Evolutionary conservation across 2,113 vertebrate species (phyloP), one percentile per base, ranked within the genome.

Genomic region (Chaetops frenatus): DNA sequence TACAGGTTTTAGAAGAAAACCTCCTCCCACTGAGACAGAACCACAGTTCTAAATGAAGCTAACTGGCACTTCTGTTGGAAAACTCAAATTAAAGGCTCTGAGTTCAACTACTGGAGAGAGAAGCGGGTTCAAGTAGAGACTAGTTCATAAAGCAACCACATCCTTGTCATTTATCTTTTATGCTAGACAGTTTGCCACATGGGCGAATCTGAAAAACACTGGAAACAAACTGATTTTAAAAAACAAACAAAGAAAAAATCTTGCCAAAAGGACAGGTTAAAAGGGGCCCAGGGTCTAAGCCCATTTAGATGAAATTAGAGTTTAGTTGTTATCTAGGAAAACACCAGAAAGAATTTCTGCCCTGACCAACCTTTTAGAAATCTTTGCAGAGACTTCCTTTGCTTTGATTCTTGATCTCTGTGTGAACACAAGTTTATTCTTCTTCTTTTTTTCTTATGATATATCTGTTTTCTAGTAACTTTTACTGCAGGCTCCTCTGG

Each of bases 91-190:
- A 94, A 82, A 96, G 82, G 71, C 54, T 86, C 44, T 2, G 15
- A 81, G 65, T 76, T 87, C 81, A 92, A 65, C 81, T 85, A 60
- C 64, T 88, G 70, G 38, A 74, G 54, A 95, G 19, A 93, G 44
- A 94, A 94, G 86, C 90, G 80, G 73, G 72, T 50, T 92, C 81
- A 80, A 96, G 66, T 35, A 95, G 48, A 92, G 65, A 90, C 74
- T 45, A 81, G 28, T 9, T 74, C 72, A 94, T 71, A 94, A 95
- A 93, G 53, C 48, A 90, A 82, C 78, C 38, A 81, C 81, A 90
- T 95, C 88, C 79, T 92, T 85, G 87, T 28, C n/a, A 66, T 86
- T 79, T 91, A 53, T 81, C 67, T 92, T 87, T 79, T 58, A 54
- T 61, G 42, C 31, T 76, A 87, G 42, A 80, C 50, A 86, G 44